Conservation (phyloP, 2,888 invertebrate genomes). For the Ellobium chinense region DNA sequence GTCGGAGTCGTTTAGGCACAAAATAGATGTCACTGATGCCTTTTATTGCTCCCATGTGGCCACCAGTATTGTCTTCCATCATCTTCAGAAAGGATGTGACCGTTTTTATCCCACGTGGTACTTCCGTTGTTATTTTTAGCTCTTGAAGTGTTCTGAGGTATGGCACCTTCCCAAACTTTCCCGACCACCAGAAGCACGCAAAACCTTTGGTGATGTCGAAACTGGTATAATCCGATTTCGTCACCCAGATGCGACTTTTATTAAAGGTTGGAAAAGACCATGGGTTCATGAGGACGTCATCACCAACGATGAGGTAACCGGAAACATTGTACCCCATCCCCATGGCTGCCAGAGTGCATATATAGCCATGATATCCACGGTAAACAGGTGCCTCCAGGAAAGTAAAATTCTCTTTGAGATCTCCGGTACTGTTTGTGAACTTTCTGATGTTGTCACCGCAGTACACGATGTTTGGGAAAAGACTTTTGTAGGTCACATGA, state of each 20-base stretch:
- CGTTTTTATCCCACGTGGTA: neutral
- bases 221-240: neutral
- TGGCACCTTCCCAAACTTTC: neutral
- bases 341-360: neutral
- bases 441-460: neutral
- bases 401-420: neutral
- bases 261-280: constrained; percentile 1
- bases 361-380: neutral
- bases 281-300: constrained; percentile 10
- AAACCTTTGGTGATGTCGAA: neutral
- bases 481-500: neutral
- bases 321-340: constrained; percentile 21
- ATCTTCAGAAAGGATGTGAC: neutral
- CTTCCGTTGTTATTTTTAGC: neutral
- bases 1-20: neutral
- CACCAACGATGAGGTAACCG: constrained; percentile 13
- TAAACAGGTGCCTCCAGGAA: neutral
- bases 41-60: neutral
- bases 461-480: constrained; percentile 25
- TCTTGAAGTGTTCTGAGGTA: neutral
- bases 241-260: constrained; percentile 7
- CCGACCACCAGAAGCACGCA: constrained; percentile 10
- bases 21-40: constrained; percentile 14
- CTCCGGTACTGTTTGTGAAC: neutral
- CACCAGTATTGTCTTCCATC: neutral